These are phyloP conservation scores for Coryphaenoides rupestris DNA, from an alignment of 2,113 vertebrate species.

Conservation along the genomic window DNA sequence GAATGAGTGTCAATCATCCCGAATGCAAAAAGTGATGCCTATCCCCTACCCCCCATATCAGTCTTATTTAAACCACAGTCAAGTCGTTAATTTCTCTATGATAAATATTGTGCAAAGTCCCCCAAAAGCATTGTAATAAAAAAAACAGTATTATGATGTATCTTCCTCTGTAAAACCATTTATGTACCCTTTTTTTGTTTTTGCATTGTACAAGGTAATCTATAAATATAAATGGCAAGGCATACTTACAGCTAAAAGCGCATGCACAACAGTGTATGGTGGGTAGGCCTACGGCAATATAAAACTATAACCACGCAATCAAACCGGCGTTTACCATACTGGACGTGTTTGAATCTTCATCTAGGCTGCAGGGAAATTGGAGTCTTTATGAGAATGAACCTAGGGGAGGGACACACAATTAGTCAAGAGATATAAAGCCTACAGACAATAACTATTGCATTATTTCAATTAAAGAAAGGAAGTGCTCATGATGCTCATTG, in stretches of 20 bases:
- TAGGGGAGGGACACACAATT: neutral
- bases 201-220: slow-evolving; percentile 84
- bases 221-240: slow-evolving; percentile 81
- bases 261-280: slow-evolving; percentile 85
- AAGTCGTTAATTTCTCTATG: slow-evolving; percentile 38
- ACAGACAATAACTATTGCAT: too few relatives aligned
- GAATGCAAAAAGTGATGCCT: slow-evolving; percentile 5
- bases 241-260: slow-evolving; percentile 82
- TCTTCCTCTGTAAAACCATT: slow-evolving; percentile 65
- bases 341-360: too few relatives aligned
- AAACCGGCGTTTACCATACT: slow-evolving; percentile 56
- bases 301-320: slow-evolving; percentile 72
- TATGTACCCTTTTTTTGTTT: slow-evolving; percentile 38
- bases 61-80: too few relatives aligned
- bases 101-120: slow-evolving; percentile 77
- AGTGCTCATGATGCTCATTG: slow-evolving; percentile 4
- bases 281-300: slow-evolving; percentile 74
- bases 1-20: slow-evolving; percentile 45
- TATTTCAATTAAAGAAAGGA: slow-evolving; percentile 36
- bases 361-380: too few relatives aligned
- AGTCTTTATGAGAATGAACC: neutral
- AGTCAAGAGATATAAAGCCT: too few relatives aligned
- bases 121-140: slow-evolving; percentile 53
- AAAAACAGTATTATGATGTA: slow-evolving; percentile 64
- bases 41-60: too few relatives aligned